Evolutionary conservation across 1,140 invertebrate species (phyloP).

Genomic region (Trinorchestia longiramus): DNA sequence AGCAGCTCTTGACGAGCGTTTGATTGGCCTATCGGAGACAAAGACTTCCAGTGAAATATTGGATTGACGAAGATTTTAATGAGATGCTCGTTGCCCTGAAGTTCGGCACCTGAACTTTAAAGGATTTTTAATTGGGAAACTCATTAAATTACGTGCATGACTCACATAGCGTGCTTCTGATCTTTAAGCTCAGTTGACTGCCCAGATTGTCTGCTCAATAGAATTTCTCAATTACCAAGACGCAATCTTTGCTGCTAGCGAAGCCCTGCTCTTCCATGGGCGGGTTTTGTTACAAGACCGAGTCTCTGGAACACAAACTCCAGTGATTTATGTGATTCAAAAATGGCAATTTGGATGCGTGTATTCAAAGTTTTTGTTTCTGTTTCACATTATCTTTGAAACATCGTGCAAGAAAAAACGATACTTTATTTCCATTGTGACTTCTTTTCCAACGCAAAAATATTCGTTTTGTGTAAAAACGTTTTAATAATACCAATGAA

Average conservation of each 20-base stretch:
- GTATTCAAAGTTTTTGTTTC: neutral
- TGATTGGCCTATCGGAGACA: constrained; percentile 1
- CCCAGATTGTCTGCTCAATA: neutral
- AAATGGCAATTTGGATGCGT: neutral
- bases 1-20: neutral
- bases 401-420: neutral
- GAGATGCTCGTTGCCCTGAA: constrained; percentile 4
- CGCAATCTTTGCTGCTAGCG: neutral
- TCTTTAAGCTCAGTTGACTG: neutral
- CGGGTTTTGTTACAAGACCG: neutral
- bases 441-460: neutral
- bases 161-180: constrained; percentile 1
- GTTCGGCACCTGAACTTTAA: neutral
- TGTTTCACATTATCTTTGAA: neutral
- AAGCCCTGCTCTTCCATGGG: neutral
- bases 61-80: constrained; percentile 15
- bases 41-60: neutral
- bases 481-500: no score
- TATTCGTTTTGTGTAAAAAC: no score
- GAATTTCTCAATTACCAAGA: neutral
- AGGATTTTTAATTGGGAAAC: constrained; percentile 48
- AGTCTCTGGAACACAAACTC: neutral
- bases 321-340: neutral
- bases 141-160: constrained; percentile 37
- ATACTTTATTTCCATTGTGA: neutral